phyloP scores from a whole-genome alignment of 2,888 invertebrate genomes.

The Hirtodrosophila duncani region DNA sequence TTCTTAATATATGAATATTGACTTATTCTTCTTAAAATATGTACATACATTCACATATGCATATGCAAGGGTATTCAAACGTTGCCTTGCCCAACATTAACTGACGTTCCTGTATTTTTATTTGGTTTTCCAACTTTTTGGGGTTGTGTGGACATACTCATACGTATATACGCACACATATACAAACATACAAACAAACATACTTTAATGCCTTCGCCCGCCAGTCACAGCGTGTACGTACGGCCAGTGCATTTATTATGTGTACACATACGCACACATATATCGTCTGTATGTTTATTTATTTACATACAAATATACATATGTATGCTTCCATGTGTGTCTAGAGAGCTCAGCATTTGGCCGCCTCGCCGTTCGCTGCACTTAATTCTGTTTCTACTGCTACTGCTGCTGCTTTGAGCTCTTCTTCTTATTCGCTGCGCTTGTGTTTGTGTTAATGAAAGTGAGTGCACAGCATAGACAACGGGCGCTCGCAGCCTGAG shows the following conservation, averaged over 20 bases:
- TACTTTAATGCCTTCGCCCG: too few species aligned
- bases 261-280: slow-evolving; percentile 15
- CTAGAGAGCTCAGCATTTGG: slow-evolving; percentile 31
- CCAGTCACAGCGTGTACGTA: slow-evolving; percentile 27
- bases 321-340: slow-evolving; percentile 27
- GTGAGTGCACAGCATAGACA: slow-evolving; percentile 67
- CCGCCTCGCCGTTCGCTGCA: slow-evolving; percentile 56
- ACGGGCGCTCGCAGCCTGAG: slow-evolving; percentile 29
- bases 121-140: slow-evolving; percentile 70
- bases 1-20: too few species aligned
- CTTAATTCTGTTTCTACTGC: slow-evolving; percentile 52
- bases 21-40: too few species aligned
- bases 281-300: too few species aligned
- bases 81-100: too few species aligned
- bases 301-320: slow-evolving; percentile 16
- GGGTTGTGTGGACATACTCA: slow-evolving; percentile 63
- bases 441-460: slow-evolving; percentile 59
- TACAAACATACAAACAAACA: background rate
- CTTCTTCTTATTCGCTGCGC: too few species aligned
- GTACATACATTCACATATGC: too few species aligned
- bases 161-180: slow-evolving; percentile 38
- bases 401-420: too few species aligned
- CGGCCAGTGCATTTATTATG: slow-evolving; percentile 45
- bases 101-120: slow-evolving; percentile 57
- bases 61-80: too few species aligned